Evolutionary conservation across 2,888 invertebrate species (phyloP).

Genomic region (Periphyllus acericola): DNA sequence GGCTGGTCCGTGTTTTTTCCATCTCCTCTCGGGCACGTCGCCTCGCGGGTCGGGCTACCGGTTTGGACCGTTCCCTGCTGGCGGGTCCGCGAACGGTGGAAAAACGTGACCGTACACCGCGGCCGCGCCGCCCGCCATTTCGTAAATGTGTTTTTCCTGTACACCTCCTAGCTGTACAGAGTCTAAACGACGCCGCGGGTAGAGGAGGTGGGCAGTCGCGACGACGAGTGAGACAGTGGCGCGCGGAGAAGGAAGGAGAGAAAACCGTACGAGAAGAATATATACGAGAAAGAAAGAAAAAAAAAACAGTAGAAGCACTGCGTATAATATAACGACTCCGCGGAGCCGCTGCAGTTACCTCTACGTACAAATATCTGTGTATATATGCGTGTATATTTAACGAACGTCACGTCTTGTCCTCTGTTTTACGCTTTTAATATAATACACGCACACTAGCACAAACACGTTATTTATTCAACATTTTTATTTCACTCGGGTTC

Average conservation of each 20-base stretch:
- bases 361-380: neutral
- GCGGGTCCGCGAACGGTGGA: constrained; percentile 10
- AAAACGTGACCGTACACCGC: constrained; percentile 33
- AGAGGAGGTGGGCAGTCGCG: neutral
- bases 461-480: constrained; percentile 25
- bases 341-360: neutral
- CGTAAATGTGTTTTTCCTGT: neutral
- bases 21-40: constrained; percentile 1
- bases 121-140: too few species aligned
- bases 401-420: constrained; percentile 59
- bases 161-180: too few species aligned
- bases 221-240: neutral
- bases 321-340: neutral
- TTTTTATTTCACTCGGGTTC: constrained; percentile 38
- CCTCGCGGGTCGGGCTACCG: constrained; percentile 28
- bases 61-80: constrained; percentile 3
- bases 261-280: neutral
- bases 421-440: constrained; percentile 53
- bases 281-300: neutral
- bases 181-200: neutral
- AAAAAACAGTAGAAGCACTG: neutral
- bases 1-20: neutral
- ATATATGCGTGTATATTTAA: neutral
- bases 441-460: too few species aligned
- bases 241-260: neutral